phyloP scores from a whole-genome alignment of 2,888 invertebrate genomes.

The Eilema caniola region DNA sequence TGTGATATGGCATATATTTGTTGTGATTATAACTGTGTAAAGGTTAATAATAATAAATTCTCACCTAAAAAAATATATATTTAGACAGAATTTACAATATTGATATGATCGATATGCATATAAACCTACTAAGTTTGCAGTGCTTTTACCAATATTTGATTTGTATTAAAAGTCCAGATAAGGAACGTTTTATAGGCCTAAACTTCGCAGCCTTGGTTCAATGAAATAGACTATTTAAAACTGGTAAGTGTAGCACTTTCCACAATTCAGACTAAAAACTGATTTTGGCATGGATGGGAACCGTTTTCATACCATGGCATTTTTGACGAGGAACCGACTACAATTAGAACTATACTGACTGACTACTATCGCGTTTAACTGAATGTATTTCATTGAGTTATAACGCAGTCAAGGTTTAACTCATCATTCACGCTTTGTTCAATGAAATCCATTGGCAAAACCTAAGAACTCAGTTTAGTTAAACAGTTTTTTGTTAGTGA shows the following conservation, averaged over 20 bases:
- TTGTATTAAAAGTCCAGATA: background rate
- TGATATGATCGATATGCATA: background rate
- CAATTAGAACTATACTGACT: background rate
- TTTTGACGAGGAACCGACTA: no score
- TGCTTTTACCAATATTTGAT: slow-evolving; percentile 2
- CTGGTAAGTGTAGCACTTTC: no score
- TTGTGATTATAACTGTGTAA: no score
- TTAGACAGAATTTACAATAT: background rate
- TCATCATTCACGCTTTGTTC: background rate
- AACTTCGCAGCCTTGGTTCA: background rate
- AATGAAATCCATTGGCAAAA: background rate
- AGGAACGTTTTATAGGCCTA: background rate
- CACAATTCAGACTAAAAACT: no score
- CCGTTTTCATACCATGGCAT: background rate
- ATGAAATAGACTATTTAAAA: background rate
- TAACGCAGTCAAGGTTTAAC: background rate
- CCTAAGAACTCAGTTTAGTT: background rate
- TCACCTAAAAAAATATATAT: no score
- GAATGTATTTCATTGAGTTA: background rate
- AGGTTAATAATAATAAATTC: no score
- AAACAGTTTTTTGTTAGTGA: background rate
- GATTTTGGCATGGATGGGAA: background rate
- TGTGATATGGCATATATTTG: no score
- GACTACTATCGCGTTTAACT: no score
- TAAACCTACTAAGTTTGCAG: background rate